Base-by-base conservation (phyloP, 1,140 invertebrate genomes). In the Chelonus insularis region DNA sequence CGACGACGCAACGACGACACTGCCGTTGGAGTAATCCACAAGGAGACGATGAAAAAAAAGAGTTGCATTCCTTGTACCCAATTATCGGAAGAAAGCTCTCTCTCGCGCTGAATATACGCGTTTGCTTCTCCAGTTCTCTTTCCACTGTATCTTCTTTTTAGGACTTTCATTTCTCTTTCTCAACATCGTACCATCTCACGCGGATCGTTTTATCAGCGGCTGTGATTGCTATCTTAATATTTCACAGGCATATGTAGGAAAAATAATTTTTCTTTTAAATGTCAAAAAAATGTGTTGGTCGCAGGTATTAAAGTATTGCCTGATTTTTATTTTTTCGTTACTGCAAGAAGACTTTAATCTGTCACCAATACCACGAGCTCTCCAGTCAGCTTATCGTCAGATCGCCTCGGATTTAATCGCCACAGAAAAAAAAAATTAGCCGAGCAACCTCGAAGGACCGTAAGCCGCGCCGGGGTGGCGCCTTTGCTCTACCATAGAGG, bases 381-480 rank as follows among this genome's bases (percentile, higher is more conserved):
- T 68, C 66, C 69, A 72, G 71, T 77, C 68, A 69, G 72, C 76
- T 79, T 79, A 79, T 79, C 76, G 75, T 69, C 64, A 73, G 70
- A 79, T 78, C 76, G 74, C 71, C 67, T 75, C 68, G 72, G 75
- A 73, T 78, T 79, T 79, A 79, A 79, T 79, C 76, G 74, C 57
- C 37, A 56, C 64, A 60, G 69, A 65, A 64, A 21, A 45, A 45
- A 37, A 34, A 23, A 58, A 29, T 9, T 34, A 14, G 12, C 18
- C 34, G n/a, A 41, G 48, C 18, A 58, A 60, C 50, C 51, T 59
- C 39, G 12, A 48, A 48, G 62, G 43, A 55, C 59, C 51, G 48
- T 62, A 47, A 60, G 60, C 57, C 62, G 57, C 64, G 64, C 64
- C 64, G 57, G 64, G 57, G 60, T 66, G 64, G 64, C 64, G 64